A percentile compares a stretch with the other conserved stretches of the same genome.
Evolutionary conservation across 2,113 vertebrate genomes (phyloP).

Genomic region (Neoarius graeffei): DNA sequence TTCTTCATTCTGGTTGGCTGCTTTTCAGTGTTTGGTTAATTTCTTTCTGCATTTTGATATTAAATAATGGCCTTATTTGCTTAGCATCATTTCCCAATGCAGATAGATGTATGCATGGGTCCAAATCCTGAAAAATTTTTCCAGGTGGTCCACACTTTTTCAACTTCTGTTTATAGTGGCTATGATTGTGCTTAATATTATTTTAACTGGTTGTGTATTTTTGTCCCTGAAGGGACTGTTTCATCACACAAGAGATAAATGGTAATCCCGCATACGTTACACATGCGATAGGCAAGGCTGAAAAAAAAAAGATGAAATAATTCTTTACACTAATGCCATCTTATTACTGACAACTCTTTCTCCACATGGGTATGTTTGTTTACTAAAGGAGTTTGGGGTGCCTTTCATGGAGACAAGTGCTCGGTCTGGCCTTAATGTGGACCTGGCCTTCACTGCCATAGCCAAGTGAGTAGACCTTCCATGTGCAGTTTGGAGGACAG

Average conservation of each 20-base stretch:
- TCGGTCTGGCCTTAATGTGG: slow-evolving; percentile 90
- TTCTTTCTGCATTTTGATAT: no score
- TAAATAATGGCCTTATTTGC: no score
- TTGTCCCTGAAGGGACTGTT: not conserved
- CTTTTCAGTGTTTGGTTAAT: no score
- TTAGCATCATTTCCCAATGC: no score
- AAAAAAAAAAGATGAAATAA: not conserved
- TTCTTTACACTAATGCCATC: not conserved
- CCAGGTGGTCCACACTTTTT: not conserved
- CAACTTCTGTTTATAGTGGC: not conserved
- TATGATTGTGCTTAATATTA: not conserved
- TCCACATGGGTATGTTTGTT: not conserved
- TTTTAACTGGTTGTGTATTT: not conserved
- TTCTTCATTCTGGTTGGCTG: no score
- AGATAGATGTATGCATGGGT: not conserved
- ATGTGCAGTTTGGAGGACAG: not conserved
- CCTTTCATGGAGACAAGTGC: slow-evolving; percentile 98
- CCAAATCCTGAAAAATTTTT: not conserved
- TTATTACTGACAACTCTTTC: not conserved
- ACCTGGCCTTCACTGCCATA: slow-evolving; percentile 89
- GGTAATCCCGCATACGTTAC: not conserved
- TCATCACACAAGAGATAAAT: not conserved
- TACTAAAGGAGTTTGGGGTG: slow-evolving; percentile 85
- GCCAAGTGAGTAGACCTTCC: slow-evolving; percentile 84
- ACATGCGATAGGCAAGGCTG: not conserved